phyloP scores from a whole-genome alignment of 2,113 vertebrate genomes.

The Tragelaphus buxtoni region DNA sequence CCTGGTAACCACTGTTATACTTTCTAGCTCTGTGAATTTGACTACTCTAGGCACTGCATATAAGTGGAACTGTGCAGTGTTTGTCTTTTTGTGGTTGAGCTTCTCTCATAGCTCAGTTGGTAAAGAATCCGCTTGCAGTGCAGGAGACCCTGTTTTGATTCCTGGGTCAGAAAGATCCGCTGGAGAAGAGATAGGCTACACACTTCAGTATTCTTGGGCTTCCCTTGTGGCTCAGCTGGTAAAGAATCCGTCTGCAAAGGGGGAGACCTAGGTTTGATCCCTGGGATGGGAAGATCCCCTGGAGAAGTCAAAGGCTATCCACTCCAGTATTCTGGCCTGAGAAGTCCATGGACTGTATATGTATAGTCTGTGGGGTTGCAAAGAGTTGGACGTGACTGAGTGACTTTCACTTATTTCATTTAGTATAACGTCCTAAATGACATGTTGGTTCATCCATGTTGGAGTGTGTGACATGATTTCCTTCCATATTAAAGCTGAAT shows the following conservation, averaged over 20 bases:
- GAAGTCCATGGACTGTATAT: neutral
- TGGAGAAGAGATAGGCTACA: neutral
- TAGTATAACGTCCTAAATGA: neutral
- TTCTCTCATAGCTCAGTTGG: neutral
- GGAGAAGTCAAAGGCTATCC: neutral
- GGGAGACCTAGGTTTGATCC: neutral
- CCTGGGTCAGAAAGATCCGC: neutral
- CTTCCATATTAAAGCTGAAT: neutral
- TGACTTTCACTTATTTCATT: neutral
- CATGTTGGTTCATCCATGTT: neutral
- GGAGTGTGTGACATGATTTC: neutral
- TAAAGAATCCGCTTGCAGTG: neutral
- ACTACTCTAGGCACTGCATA: neutral
- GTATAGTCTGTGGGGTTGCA: neutral
- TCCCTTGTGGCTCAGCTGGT: neutral
- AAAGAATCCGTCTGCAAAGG: neutral
- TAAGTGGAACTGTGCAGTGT: neutral
- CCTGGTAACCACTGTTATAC: neutral
- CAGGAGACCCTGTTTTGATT: fast-evolving
- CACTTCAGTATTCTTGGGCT: neutral
- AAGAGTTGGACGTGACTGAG: neutral
- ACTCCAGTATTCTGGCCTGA: neutral
- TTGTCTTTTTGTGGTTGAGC: neutral
- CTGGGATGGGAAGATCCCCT: neutral
- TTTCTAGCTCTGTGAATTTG: neutral